A percentile compares a stretch with the other conserved stretches of the same genome.
phyloP scores from a whole-genome alignment of 2,888 invertebrate genomes.

The Melolontha melolontha region DNA sequence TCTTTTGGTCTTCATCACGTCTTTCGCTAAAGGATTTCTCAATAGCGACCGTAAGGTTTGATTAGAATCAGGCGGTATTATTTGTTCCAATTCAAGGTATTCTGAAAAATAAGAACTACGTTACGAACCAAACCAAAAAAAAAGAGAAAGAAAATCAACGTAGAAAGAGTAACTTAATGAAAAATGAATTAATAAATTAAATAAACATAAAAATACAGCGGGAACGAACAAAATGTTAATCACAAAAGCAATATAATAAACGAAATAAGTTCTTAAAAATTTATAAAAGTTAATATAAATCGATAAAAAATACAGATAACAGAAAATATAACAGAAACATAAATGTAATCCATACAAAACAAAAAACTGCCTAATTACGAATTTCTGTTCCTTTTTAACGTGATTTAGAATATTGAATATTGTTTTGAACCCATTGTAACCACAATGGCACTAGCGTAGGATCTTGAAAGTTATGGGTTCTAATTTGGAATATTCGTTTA shows the following conservation, averaged over 20 bases:
- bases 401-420: too few species aligned
- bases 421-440: too few species aligned
- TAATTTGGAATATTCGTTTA: too few species aligned
- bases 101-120: slow-evolving; percentile 55
- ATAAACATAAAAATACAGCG: slow-evolving; percentile 43
- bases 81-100: slow-evolving; percentile 60
- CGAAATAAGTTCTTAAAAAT: not conserved
- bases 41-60: slow-evolving; percentile 48
- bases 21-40: slow-evolving; percentile 45
- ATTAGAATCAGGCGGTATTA: slow-evolving; percentile 56
- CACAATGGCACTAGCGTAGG: too few species aligned
- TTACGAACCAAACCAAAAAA: slow-evolving; percentile 33
- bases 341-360: too few species aligned
- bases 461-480: too few species aligned
- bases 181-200: slow-evolving; percentile 34
- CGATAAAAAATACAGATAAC: slow-evolving; percentile 17
- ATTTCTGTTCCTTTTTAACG: too few species aligned
- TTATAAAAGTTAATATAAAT: slow-evolving; percentile 3
- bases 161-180: slow-evolving; percentile 24
- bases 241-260: slow-evolving; percentile 39
- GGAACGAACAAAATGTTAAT: slow-evolving; percentile 40
- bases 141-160: slow-evolving; percentile 18
- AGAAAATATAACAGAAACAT: not conserved
- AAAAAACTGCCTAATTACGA: slow-evolving; percentile 19
- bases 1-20: slow-evolving; percentile 25